Evolutionary conservation across 2,113 vertebrate genomes (phyloP).

Genomic region (Tyrannus savana): DNA sequence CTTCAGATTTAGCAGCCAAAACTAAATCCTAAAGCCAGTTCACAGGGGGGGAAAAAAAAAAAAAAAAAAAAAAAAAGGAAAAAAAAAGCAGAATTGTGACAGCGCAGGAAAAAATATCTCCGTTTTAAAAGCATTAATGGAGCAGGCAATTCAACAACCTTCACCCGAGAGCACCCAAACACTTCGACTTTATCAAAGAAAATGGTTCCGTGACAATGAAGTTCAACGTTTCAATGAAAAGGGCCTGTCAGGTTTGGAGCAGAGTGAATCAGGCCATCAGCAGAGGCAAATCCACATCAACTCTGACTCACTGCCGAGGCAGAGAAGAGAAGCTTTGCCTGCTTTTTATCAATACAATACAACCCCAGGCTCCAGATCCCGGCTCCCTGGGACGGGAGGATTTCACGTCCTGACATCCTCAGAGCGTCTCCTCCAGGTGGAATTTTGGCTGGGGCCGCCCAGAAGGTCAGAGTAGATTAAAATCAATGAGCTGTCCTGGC

Average conservation of each 20-base stretch:
- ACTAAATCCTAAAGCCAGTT: neutral
- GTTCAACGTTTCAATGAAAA: neutral
- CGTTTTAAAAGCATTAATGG: slow-evolving; percentile 33
- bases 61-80: neutral
- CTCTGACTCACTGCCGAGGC: neutral
- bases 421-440: neutral
- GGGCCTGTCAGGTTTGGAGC: neutral
- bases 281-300: neutral
- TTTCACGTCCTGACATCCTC: neutral
- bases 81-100: neutral
- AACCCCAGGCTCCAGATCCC: neutral
- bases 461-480: slow-evolving; percentile 17
- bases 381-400: fast-evolving
- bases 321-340: neutral
- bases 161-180: slow-evolving; percentile 38
- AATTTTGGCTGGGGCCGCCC: neutral
- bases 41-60: neutral
- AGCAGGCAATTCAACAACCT: slow-evolving; percentile 40
- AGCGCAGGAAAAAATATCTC: neutral
- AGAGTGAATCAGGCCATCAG: neutral
- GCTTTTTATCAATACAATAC: fast-evolving
- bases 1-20: neutral
- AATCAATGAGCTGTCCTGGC: neutral
- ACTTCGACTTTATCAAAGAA: neutral
- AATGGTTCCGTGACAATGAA: neutral